Percentiles rank a stretch among this genome's conserved stretches.
Evolutionary conservation across 2,113 vertebrate genomes (phyloP).

Genomic region (Ophthalmolycus amberensis): DNA sequence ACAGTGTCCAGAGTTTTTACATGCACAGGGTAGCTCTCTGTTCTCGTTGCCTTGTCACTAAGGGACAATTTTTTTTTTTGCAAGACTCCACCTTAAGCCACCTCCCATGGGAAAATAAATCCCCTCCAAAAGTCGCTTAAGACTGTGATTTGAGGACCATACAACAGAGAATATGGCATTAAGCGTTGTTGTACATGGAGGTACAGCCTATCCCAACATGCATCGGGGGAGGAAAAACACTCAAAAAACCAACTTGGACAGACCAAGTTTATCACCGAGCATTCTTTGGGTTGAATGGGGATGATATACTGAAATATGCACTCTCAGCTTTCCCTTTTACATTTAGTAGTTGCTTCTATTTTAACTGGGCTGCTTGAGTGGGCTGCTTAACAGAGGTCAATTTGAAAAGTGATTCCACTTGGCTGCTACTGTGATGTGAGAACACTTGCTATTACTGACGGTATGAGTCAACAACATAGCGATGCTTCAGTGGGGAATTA

Average conservation of each 20-base stretch:
- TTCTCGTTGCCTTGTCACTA: background rate
- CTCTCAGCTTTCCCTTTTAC: background rate
- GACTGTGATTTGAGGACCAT: background rate
- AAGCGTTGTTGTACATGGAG: background rate
- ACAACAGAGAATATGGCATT: background rate
- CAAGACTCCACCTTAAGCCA: background rate
- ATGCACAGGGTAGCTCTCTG: slow-evolving; percentile 12
- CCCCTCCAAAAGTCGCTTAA: background rate
- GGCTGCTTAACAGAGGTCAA: slow-evolving; percentile 22
- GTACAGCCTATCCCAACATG: background rate
- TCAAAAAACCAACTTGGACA: background rate
- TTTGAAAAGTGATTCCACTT: slow-evolving; percentile 40
- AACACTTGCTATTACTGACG: slow-evolving; percentile 5
- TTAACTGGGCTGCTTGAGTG: slow-evolving; percentile 39
- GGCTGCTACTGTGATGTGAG: slow-evolving; percentile 20
- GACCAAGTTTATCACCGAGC: background rate
- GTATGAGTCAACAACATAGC: slow-evolving; percentile 11
- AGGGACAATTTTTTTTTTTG: background rate
- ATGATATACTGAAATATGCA: background rate
- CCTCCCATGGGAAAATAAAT: background rate
- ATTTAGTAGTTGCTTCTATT: background rate
- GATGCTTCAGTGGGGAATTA: background rate
- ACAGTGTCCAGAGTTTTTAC: background rate
- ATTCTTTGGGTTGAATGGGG: background rate
- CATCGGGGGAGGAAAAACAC: background rate